A percentile compares a stretch with the other conserved stretches of the same genome.
Evolutionary conservation across 2,888 invertebrate genomes (phyloP).

Genomic region (Eudemis profundana): DNA sequence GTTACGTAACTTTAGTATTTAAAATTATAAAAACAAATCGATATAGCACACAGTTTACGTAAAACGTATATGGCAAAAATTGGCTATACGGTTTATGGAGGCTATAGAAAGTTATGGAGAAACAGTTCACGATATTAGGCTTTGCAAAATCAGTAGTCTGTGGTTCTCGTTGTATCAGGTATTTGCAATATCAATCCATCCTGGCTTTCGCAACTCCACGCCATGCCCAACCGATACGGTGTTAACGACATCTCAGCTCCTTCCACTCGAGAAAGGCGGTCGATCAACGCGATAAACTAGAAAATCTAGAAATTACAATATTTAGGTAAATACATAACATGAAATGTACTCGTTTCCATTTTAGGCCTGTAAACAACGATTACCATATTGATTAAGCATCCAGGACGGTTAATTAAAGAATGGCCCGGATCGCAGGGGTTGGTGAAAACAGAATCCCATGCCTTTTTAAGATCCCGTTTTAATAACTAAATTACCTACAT

Average conservation of each 20-base stretch:
- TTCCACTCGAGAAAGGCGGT: not conserved
- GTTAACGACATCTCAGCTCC: not conserved
- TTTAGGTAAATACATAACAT: slow-evolving; percentile 3
- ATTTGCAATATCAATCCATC: not conserved
- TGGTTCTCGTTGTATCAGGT: not conserved
- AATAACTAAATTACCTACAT: not conserved
- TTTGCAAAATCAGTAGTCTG: not conserved
- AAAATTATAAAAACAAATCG: slow-evolving; percentile 1
- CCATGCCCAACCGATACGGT: not conserved
- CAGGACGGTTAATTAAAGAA: too few species aligned
- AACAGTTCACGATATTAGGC: too few species aligned
- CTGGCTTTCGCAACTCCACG: not conserved
- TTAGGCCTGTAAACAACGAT: too few species aligned
- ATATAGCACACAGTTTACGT: slow-evolving; percentile 15
- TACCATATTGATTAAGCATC: too few species aligned
- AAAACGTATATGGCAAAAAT: not conserved
- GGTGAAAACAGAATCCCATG: too few species aligned
- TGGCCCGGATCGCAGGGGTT: too few species aligned
- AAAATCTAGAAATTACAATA: slow-evolving; percentile 15
- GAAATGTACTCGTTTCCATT: not conserved
- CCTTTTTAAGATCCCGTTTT: too few species aligned
- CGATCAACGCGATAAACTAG: not conserved
- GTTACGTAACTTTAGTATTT: slow-evolving; percentile 27
- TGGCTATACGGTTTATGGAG: too few species aligned
- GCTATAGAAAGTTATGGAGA: too few species aligned